Evolutionary conservation across 2,113 vertebrate species (phyloP), one percentile per base, ranked within the genome.

Genomic region (Elanus axillaris): DNA sequence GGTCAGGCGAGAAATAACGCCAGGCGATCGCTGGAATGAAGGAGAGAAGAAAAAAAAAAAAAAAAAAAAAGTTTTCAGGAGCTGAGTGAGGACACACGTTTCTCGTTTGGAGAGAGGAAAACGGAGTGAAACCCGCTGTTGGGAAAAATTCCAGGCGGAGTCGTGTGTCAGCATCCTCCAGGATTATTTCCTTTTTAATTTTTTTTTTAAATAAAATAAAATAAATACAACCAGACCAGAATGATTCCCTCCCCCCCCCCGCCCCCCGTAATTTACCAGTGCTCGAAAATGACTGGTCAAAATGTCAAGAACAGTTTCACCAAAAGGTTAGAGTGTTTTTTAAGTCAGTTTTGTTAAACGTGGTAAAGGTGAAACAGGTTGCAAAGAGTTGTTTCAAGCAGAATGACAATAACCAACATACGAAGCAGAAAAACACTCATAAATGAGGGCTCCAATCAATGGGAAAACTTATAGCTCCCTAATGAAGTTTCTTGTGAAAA

Each of bases 401-500:
- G 67, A 96, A 96, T 97, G 98, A 98, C 98, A 98, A 98, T 98
- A 96, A 97, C 98, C 97, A 97, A 97, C 97, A 96, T 98, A 98
- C 95, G 96, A 97, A 97, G 97, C 85, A 97, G 97, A 98, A 98
- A 97, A 98, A 96, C 97, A 98, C 98, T 98, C 98, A 98, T 98
- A 98, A 98, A 98, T 96, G 97, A 98, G 97, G 96, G 87, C 96
- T 96, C 90, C 95, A 91, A 95, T 98, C 98, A 98, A 98, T 98
- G 97, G 98, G 97, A 96, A 98, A 98, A 98, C 98, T 97, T 98
- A 98, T 96, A 98, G 98, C 98, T 99, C 98, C 98, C 98, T 98
- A 98, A 99, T 98, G 98, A 98, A 98, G 97, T 98, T 98, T 98
- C 98, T 98, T 96, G 98, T 99, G 98, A 99, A 99, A 99, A 98